Base-by-base conservation (phyloP, 2,797 vertebrate species). In the Serranus cabrilla region DNA sequence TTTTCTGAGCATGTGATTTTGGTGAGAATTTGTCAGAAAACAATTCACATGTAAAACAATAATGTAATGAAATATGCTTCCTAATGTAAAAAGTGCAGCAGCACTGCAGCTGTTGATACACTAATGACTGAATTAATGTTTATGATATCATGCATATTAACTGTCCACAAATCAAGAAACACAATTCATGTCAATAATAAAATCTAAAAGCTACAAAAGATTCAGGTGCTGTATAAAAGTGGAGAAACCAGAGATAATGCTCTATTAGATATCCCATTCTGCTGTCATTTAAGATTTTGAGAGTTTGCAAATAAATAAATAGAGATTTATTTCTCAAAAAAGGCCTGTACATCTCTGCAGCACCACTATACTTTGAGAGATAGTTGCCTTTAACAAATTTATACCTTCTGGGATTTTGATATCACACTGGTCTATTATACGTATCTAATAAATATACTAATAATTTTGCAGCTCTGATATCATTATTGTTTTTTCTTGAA, bases 1-100 rank as follows among this genome's bases (percentile, higher is more conserved):
- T 56, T 79, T 56, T 50, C 1, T 46, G 4, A 62, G 50, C 37
- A 46, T 34, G 45, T 2, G 17, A 12, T 42, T 82, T 62, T 14
- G 11, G 4, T 49, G 18, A 34, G 12, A 37, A 21, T 50, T 39
- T 56, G 21, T 67, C 34, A 21, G 6, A 59, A 58, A 11, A 49
- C 8, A 18, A 21, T 10, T 63, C 14, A 43, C 9, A 37, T 51
- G 21, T 34, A 43, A 4, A 34, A 2, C 17, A 14, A 9, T 20
- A 11, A 49, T 14, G 54, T 14, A 27, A 49, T 51, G 7, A 9
- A 23, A 31, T 34, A 55, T 5, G 3, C 57, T 23, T 63, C 34
- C 25, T n/a, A 10, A 37, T 63, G 0, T 27, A 11, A 17, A 23
- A 50, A 56, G 8, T 40, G n/a, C 56, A 40, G 20, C 49, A 61